Percentiles rank a stretch among this genome's conserved stretches.
Evolutionary conservation across 2,888 invertebrate species (phyloP).

Genomic region (Phorcus lineatus): DNA sequence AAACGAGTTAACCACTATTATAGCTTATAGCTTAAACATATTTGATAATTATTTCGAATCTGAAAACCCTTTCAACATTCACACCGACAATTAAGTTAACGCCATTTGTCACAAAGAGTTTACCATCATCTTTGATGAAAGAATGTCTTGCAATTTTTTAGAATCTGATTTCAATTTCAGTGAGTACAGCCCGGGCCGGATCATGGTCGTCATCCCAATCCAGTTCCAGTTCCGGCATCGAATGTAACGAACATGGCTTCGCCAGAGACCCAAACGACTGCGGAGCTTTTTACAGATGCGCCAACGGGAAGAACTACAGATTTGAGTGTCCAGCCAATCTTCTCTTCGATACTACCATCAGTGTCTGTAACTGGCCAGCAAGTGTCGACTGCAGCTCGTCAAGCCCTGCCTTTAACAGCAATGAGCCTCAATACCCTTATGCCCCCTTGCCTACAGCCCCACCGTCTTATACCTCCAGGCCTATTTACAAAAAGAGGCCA

Average conservation of each 20-base stretch:
- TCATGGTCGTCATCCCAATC: slow-evolving; percentile 16
- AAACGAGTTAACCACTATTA: too few species aligned
- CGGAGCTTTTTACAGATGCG: slow-evolving; percentile 26
- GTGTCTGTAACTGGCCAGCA: slow-evolving; percentile 27
- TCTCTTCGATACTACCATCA: slow-evolving; percentile 23
- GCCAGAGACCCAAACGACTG: slow-evolving; percentile 23
- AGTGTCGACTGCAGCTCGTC: slow-evolving; percentile 20
- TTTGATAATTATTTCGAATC: too few species aligned
- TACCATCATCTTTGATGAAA: too few species aligned
- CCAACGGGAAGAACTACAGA: slow-evolving; percentile 12
- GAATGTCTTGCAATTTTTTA: too few species aligned
- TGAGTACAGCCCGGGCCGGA: background rate
- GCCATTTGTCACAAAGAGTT: too few species aligned
- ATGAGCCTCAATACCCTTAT: slow-evolving; percentile 12
- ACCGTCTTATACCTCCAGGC: background rate
- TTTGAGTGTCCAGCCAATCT: slow-evolving; percentile 27
- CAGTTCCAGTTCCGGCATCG: background rate
- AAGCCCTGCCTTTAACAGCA: background rate
- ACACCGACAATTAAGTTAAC: too few species aligned
- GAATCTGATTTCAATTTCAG: background rate
- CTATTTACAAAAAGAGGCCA: background rate
- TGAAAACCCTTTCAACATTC: too few species aligned
- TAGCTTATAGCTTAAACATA: too few species aligned
- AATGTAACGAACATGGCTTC: slow-evolving; percentile 9
- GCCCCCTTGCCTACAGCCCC: background rate